Conservation (phyloP, 2,797 vertebrate genomes). For the Acridotheres tristis region DNA sequence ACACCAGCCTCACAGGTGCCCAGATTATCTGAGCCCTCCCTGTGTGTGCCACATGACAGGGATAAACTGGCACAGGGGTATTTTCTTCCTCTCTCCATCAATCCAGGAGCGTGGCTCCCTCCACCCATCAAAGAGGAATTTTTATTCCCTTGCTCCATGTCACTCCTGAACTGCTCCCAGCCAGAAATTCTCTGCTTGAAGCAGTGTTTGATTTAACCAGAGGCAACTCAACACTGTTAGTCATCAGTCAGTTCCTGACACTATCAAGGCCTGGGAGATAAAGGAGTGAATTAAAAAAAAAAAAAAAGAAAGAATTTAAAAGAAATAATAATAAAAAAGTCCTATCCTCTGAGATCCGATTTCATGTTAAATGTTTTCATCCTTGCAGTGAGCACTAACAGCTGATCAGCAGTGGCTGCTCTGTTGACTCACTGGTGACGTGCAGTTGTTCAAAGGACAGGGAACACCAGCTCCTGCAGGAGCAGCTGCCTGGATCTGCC, state of each 20-base stretch:
- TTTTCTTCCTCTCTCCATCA: neutral
- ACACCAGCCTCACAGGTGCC: neutral
- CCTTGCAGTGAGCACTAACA: neutral
- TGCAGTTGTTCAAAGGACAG: neutral
- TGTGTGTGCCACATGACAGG: neutral
- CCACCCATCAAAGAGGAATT: neutral
- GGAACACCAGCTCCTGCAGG: neutral
- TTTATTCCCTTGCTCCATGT: neutral
- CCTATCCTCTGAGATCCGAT: neutral
- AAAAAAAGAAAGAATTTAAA: neutral
- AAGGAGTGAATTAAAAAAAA: constrained; percentile 13
- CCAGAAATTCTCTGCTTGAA: neutral
- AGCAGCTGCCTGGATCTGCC: neutral
- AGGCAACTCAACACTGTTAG: neutral
- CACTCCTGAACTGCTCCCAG: neutral
- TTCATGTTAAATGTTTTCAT: constrained; percentile 19
- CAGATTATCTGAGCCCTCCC: neutral
- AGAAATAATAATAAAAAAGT: neutral
- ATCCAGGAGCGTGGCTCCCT: neutral
- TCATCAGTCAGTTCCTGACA: constrained; percentile 34
- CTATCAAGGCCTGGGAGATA: constrained; percentile 35
- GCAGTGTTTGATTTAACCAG: constrained; percentile 13
- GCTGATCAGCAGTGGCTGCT: neutral
- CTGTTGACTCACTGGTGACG: neutral
- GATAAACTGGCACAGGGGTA: neutral